Conservation (phyloP, 2,113 vertebrate genomes). For the Myodes glareolus region DNA sequence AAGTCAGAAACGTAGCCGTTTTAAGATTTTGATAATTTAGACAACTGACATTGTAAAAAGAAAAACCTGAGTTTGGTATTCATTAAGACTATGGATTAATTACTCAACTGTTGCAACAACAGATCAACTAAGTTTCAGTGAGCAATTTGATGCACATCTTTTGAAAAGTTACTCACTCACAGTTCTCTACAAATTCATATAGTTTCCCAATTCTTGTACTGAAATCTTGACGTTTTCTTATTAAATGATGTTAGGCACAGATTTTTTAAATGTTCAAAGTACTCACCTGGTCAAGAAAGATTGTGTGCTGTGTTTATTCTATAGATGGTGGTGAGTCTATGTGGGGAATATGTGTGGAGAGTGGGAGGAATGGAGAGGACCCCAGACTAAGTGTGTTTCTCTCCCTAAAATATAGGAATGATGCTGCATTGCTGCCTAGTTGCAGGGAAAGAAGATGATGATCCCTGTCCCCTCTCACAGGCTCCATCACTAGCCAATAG, state of each 20-base stretch:
- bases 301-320: no score
- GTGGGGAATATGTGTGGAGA: not conserved
- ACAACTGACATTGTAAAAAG: not conserved
- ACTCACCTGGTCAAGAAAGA: not conserved
- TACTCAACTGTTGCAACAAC: not conserved
- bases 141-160: not conserved
- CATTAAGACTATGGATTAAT: not conserved
- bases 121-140: not conserved
- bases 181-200: not conserved
- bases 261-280: constrained; percentile 8
- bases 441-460: not conserved
- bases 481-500: not conserved
- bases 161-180: constrained; percentile 23
- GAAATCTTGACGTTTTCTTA: constrained; percentile 4
- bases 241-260: not conserved
- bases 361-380: not conserved
- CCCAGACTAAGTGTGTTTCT: not conserved
- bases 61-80: not conserved
- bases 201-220: not conserved
- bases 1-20: constrained; percentile 19
- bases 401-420: not conserved
- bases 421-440: not conserved
- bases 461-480: not conserved
- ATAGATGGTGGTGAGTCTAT: not conserved
- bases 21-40: constrained; percentile 35